A percentile compares a stretch with the other conserved stretches of the same genome.
These are phyloP conservation scores for Bombus pyrosoma DNA, from an alignment of 1,140 invertebrate genomes.

Conservation along the genomic window DNA sequence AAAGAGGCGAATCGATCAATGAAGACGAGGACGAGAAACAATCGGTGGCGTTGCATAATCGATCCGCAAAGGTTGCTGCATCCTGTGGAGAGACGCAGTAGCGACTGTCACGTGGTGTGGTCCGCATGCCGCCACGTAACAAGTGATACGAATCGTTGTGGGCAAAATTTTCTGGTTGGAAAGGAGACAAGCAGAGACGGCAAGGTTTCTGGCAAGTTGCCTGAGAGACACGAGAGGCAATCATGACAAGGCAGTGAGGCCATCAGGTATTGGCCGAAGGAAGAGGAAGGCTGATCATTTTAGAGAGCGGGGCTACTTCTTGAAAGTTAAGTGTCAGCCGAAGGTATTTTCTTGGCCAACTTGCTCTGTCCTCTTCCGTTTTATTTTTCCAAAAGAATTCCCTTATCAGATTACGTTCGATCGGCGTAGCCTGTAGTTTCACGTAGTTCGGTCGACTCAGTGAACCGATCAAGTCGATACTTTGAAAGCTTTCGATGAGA, in stretches of 20 bases:
- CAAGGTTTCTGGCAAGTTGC: constrained; percentile 29
- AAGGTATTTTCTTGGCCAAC: constrained; percentile 20
- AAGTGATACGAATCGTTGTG: constrained; percentile 47
- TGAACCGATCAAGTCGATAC: neutral
- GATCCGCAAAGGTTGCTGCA: constrained; percentile 30
- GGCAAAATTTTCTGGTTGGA: constrained; percentile 28
- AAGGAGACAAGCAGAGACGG: constrained; percentile 15
- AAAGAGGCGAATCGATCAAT: no score
- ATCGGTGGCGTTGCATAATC: constrained; percentile 25
- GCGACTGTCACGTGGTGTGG: constrained; percentile 27
- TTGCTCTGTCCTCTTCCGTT: neutral
- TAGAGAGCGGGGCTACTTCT: constrained; percentile 20
- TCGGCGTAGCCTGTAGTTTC: neutral
- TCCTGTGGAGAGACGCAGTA: constrained; percentile 17
- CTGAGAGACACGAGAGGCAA: constrained; percentile 26
- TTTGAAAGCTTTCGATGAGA: neutral
- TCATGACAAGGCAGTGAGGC: constrained; percentile 38
- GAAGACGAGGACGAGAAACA: neutral
- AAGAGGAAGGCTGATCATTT: constrained; percentile 38
- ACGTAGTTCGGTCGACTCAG: no score
- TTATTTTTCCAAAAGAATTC: constrained; percentile 2
- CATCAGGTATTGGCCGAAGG: constrained; percentile 41
- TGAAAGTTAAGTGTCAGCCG: constrained; percentile 45
- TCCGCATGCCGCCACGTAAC: constrained; percentile 43
- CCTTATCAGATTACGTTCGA: constrained; percentile 18